Conservation (phyloP, 2,113 vertebrate genomes). For the Amphilophus citrinellus region DNA sequence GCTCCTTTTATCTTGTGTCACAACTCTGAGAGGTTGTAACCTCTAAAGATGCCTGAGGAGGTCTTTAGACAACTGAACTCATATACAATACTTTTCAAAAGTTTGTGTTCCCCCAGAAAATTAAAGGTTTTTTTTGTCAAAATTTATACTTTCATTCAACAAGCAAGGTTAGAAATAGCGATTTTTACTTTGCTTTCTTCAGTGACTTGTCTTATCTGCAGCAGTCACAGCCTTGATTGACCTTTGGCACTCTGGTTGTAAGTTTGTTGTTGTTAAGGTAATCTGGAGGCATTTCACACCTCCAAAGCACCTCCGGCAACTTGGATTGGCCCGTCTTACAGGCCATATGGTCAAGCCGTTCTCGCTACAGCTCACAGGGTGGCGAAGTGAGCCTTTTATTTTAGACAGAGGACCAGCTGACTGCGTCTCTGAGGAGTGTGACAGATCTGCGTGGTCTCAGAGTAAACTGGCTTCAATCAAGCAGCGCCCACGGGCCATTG, state of each 20-base stretch:
- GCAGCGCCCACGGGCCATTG: background rate
- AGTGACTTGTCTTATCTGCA: background rate
- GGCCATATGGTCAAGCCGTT: background rate
- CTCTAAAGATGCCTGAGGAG: background rate
- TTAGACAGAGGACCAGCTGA: background rate
- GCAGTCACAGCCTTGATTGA: background rate
- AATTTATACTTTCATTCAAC: background rate
- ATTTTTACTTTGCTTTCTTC: background rate
- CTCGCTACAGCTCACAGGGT: background rate
- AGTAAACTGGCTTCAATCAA: background rate
- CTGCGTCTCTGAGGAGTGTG: background rate
- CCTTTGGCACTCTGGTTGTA: background rate
- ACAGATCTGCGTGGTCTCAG: background rate
- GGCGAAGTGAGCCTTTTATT: background rate
- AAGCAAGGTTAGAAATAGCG: too few relatives aligned
- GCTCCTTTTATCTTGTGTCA: background rate
- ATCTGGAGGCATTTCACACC: background rate
- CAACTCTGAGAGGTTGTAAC: background rate
- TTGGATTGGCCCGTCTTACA: background rate
- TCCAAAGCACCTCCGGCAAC: background rate
- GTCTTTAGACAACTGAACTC: background rate
- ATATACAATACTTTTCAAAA: background rate
- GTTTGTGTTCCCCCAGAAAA: background rate
- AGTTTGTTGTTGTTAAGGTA: conserved; percentile 5
- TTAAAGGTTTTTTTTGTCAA: background rate